Base-by-base conservation (phyloP, 1,140 invertebrate species). In the Drosophila lowei region DNA sequence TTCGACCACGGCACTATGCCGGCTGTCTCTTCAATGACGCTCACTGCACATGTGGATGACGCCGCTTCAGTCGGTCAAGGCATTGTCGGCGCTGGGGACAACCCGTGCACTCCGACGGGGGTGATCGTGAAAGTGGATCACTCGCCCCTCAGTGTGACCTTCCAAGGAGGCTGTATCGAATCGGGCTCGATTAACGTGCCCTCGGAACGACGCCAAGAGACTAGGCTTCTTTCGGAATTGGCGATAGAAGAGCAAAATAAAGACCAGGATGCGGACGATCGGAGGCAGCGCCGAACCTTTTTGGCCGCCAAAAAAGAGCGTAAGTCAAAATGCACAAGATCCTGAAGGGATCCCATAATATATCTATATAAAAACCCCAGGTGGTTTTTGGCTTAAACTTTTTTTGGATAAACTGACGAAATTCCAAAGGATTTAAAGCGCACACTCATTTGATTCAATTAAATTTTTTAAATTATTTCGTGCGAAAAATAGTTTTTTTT, bases 1-100 rank as follows among this genome's bases (percentile, higher is more conserved):
- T 2, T 94, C 93, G 62, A 72, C 11, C 57, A 75, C 23, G 21
- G 41, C 18, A 11, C 55, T 50, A 43, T 58, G 58, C 56, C n/a
- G 58, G 55, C 16, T 1, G 42, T 18, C 23, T 52, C 49, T 21
- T 50, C 30, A 41, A 52, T 54, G 52, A 47, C 11, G 9, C 56
- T 30, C 23, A 46, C 8, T 41, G 18, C 41, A 4, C 42, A 46
- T 6, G 3, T 25, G 11, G 48, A 28, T n/a, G 15, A 44, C 2
- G 21, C 9, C 13, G 13, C 3, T 5, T 9, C 8, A 30, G 2
- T 9, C 30, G 8, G 8, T 30, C 0, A 15, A n/a, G 28, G 5
- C 57, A 21, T 18, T 38, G 11, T 13, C 28, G 25, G 15, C n/a
- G 21, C 6, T 9, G 23, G 18, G 18, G 2, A 49, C 58, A 23